Evolutionary conservation across 2,797 vertebrate species (phyloP), one percentile per base, ranked within the genome.

Genomic region (Helostoma temminkii): DNA sequence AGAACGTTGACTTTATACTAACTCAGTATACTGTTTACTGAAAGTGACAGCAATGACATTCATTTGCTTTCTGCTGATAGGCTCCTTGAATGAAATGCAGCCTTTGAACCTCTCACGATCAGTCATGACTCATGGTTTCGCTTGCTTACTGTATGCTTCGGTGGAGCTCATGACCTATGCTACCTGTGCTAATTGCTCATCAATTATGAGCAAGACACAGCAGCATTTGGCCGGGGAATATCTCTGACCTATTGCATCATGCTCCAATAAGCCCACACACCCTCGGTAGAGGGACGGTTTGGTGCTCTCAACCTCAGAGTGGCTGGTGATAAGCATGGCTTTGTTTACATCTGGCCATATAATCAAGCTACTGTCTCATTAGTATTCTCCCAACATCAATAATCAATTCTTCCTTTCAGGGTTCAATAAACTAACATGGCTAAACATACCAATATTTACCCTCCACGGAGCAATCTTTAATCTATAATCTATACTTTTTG

Each of bases 161-260:
- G 79, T 77, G 74, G 74, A 71, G 75, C 78, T 74, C 78, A 43
- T 84, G 87, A 89, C 89, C 89, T 83, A 56, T 65, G 21, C 74
- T 70, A 88, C 85, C 88, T 84, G 80, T 46, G 73, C 88, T 92
- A 92, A 93, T 92, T 91, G 82, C 89, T 86, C 89, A 92, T 93
- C 89, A 91, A 83, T 92, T 91, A 92, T 80, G 74, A 83, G 82
- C 76, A 85, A 72, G 82, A 76, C 74, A 72, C 56, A 24, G 77
- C 75, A 58, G 71, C 52, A 5, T 78, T 86, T 74, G 73, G 70
- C 76, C 53, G 21, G 82, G 69, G 77, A 88, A 80, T 71, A 74
- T 74, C 74, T 66, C 59, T 87, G 87, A 83, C 83, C 86, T 89
- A 71, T 81, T 86, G 66, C 86, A 50, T 83, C 80, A 68, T 25